A percentile compares a stretch with the other conserved stretches of the same genome.
These are phyloP conservation scores for Branchipolynoe longqiensis DNA, from an alignment of 2,888 invertebrate species.

Conservation along the genomic window DNA sequence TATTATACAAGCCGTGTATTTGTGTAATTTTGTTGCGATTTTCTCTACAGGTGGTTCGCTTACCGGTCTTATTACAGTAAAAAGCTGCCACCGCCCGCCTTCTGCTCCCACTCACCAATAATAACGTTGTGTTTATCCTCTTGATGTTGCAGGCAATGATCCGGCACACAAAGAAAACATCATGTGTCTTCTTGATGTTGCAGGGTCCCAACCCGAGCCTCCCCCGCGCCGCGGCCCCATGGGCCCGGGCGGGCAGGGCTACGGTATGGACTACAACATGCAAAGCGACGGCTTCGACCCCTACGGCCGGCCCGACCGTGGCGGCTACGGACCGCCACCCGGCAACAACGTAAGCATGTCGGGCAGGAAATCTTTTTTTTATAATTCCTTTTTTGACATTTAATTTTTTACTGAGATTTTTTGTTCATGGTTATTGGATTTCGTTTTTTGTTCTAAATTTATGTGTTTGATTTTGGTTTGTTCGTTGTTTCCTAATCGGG, in stretches of 20 bases:
- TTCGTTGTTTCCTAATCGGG: too few relatives aligned
- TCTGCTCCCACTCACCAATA: background rate
- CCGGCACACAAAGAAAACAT: background rate
- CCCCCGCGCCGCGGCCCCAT: conserved; percentile 50
- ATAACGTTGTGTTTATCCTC: background rate
- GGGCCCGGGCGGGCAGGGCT: conserved; percentile 48
- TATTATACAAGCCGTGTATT: too few relatives aligned
- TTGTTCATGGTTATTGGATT: too few relatives aligned
- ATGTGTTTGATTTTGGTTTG: too few relatives aligned
- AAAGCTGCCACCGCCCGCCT: background rate
- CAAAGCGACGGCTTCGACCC: conserved; percentile 49
- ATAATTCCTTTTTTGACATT: too few relatives aligned
- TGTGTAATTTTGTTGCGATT: too few relatives aligned
- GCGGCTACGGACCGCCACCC: conserved; percentile 2
- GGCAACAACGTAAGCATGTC: conserved; percentile 55
- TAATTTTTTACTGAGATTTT: too few relatives aligned
- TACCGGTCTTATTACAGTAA: too few relatives aligned
- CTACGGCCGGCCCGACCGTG: conserved; percentile 37
- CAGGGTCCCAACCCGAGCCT: conserved; percentile 54
- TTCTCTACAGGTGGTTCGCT: too few relatives aligned
- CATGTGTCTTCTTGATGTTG: background rate
- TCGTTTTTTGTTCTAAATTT: too few relatives aligned
- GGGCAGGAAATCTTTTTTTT: too few relatives aligned
- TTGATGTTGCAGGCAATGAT: conserved; percentile 1
- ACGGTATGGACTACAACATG: conserved; percentile 53